Base-by-base conservation (phyloP, 2,797 vertebrate species). In the Mormyrus proboscirostris region DNA sequence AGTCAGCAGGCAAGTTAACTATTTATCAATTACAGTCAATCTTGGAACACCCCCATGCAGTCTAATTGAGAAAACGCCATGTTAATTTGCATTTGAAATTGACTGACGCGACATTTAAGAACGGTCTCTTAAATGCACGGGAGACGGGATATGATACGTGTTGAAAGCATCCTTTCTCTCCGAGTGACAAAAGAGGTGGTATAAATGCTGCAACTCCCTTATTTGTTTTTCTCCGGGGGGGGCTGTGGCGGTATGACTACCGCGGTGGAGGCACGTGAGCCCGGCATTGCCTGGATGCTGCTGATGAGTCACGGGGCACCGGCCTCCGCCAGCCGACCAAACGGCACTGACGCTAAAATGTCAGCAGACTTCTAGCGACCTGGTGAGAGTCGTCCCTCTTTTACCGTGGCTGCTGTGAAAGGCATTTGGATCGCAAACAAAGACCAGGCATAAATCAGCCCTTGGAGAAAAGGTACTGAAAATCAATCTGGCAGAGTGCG, bases 371-470 rank as follows among this genome's bases (percentile, higher is more conserved):
- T 33, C 83, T 10, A 79, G 73, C 38, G 25, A 87, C 33, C 65
- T 33, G 7, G 9, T 9, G 59, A 33, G 76, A 62, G 29, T 88
- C 69, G 82, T 83, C 47, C 29, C 59, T 88, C 73, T 49, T 88
- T 41, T 88, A 53, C 55, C 59, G 22, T 7, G 55, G 86, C 14
- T 65, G 73, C 69, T 82, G 38, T 19, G 41, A 50, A 88, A 89
- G 16, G 38, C 51, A 83, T 82, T 79, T 89, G 86, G 86, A 29
- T 41, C 69, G 49, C 33, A 79, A 44, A 88, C 19, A 89, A 89
- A 29, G 33, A 50, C 69, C 44, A 7, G 86, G 89, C 25, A 38
- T 51, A 59, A 65, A 83, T 88, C 53, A 89, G 50, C 8, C 29
- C 50, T n/a, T 6, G 5, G 73, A 79, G 41, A 41, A n/a, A 76